Evolutionary conservation across 2,797 vertebrate species (phyloP).

Genomic region (Onychomys torridus): DNA sequence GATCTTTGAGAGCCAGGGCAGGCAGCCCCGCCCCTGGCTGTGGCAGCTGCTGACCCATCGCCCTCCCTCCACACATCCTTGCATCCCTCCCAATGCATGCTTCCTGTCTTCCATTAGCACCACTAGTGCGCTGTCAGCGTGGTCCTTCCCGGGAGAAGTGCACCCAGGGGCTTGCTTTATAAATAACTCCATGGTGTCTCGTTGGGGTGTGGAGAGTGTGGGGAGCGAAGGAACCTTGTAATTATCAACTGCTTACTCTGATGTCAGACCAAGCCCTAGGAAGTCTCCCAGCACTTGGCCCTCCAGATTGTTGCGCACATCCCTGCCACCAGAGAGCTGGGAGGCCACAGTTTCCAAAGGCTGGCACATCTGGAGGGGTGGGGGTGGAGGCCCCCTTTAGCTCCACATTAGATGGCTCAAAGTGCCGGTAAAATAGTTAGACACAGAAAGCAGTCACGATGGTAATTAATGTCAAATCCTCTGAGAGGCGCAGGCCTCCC

Average conservation of each 20-base stretch:
- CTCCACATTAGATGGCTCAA: neutral
- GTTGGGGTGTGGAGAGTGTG: neutral
- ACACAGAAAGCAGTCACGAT: neutral
- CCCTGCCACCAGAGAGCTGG: neutral
- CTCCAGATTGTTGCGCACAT: constrained; percentile 5
- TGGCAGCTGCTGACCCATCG: neutral
- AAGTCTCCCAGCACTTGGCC: constrained; percentile 39
- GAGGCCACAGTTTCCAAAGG: neutral
- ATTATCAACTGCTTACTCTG: constrained; percentile 65
- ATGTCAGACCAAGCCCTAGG: constrained; percentile 69
- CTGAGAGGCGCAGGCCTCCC: neutral
- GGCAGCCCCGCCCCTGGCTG: neutral
- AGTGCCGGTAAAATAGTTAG: neutral
- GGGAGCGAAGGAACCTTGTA: constrained; percentile 46
- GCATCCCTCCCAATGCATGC: neutral
- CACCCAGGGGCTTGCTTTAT: constrained; percentile 58
- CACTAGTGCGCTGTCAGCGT: neutral
- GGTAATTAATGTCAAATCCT: constrained; percentile 15
- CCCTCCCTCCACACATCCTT: neutral
- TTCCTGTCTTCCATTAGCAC: neutral
- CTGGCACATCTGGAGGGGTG: constrained; percentile 40
- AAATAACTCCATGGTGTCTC: constrained; percentile 65
- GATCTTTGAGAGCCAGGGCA: neutral
- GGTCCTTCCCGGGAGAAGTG: neutral
- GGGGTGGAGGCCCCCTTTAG: neutral